Conservation (phyloP, 2,888 invertebrate genomes). For the Noctua pronuba region DNA sequence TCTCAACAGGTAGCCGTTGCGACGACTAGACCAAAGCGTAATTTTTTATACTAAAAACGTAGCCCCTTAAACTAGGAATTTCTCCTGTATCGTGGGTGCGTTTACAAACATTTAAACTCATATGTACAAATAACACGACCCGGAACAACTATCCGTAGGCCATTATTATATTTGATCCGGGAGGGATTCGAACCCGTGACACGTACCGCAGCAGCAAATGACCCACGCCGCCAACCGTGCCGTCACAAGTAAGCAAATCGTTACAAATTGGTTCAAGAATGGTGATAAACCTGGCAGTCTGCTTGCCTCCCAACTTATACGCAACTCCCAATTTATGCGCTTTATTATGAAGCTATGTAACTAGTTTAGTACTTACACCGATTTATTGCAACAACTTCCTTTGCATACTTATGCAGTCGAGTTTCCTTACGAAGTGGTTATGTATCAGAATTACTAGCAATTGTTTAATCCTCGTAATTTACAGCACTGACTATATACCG, state of each 20-base stretch:
- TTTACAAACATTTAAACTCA: background rate
- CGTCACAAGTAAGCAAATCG: background rate
- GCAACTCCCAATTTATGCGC: background rate
- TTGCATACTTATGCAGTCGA: conserved; percentile 32
- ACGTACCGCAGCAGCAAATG: background rate
- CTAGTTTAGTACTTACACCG: conserved; percentile 14
- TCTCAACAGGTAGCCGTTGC: background rate
- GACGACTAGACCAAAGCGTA: background rate
- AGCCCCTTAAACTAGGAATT: background rate
- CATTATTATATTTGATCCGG: background rate
- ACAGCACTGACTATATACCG: background rate
- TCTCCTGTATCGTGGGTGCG: background rate
- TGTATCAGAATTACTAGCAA: conserved; percentile 15
- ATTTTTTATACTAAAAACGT: background rate
- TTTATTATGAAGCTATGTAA: conserved; percentile 33
- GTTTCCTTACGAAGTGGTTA: conserved; percentile 46
- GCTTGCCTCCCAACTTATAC: background rate
- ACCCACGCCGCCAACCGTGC: background rate
- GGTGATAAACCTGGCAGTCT: background rate
- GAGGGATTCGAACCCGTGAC: background rate
- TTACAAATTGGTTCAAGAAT: background rate
- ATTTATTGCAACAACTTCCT: conserved; percentile 53
- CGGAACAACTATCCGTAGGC: background rate
- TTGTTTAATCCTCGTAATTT: conserved; percentile 24
- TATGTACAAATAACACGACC: background rate